Evolutionary conservation across 2,888 invertebrate species (phyloP), one percentile per base, ranked within the genome.

Genomic region (Microctonus brassicae): DNA sequence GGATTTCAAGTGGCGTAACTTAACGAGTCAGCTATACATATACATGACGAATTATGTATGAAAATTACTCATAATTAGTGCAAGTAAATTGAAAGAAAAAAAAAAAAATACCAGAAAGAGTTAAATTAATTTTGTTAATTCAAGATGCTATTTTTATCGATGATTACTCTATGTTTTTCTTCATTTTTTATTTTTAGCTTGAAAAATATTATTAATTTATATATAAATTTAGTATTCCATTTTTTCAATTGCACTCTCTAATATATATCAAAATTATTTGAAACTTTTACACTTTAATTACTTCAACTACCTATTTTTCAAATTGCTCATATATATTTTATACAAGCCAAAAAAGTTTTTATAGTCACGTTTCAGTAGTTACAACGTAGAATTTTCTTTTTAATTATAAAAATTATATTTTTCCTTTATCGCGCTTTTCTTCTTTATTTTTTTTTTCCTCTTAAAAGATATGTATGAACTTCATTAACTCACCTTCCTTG

Each of bases 401-500:
- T 29, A 29, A 5, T 29, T 29, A 29, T 29, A 29, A 5, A 29
- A n/a, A n/a, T n/a, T 29, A 29, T 29, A 29, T 29, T 29, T 29
- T 29, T 29, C 7, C 42, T 42, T 6, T n/a, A n/a, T n/a, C n/a
- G n/a, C n/a, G n/a, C n/a, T 11, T 42, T 42, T 3, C 11, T 42
- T 52, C n/a, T 66, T 66, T n/a, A 53, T 3, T 7, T 5, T 57
- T 53, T 20, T 63, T 26, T 7, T 33, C 1, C 13, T 2, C 4
- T 26, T 42, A 4, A 17, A 13, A 42, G n/a, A n/a, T n/a, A n/a
- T n/a, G n/a, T 13, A 63, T 61, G 63, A 53, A 65, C 33, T 20
- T 33, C 69, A 75, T 76, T 26, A 68, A 88, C 89, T 90, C 90
- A 95, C 96, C 96, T 93, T 97, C 96, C 91, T 96, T 95, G 87